A percentile compares a stretch with the other conserved stretches of the same genome.
Evolutionary conservation across 1,140 invertebrate genomes (phyloP).

Genomic region (Acyrthosiphon pisum): DNA sequence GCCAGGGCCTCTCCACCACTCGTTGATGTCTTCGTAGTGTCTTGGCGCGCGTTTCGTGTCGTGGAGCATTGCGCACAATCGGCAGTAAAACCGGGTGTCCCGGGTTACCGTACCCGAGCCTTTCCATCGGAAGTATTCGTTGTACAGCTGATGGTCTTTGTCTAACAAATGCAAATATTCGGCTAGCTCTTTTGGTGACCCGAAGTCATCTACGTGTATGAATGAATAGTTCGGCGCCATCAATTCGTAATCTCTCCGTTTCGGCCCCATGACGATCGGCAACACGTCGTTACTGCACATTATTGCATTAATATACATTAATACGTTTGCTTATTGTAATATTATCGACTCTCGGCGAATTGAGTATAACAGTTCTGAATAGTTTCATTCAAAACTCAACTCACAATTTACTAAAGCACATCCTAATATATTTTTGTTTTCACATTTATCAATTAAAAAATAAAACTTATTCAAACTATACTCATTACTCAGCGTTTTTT

Average conservation of each 20-base stretch:
- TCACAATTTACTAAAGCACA: too few relatives aligned
- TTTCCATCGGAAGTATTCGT: conserved; percentile 88
- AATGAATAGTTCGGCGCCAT: conserved; percentile 85
- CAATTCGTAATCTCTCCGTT: conserved; percentile 83
- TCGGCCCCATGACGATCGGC: conserved; percentile 93
- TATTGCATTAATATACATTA: too few relatives aligned
- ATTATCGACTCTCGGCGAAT: too few relatives aligned
- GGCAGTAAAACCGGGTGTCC: conserved; percentile 93
- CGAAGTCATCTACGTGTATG: conserved; percentile 93
- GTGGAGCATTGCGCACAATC: conserved; percentile 87
- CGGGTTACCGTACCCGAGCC: conserved; percentile 85
- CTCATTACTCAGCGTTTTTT: too few relatives aligned
- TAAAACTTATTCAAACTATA: too few relatives aligned
- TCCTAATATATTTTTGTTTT: too few relatives aligned
- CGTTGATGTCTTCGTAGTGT: not conserved
- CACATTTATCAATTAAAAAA: too few relatives aligned
- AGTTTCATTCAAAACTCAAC: too few relatives aligned
- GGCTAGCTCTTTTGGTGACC: conserved; percentile 80
- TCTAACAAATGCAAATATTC: conserved; percentile 82
- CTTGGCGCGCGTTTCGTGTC: conserved; percentile 63
- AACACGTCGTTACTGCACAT: conserved; percentile 80
- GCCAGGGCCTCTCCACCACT: not conserved
- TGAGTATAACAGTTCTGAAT: too few relatives aligned
- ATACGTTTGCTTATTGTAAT: too few relatives aligned
- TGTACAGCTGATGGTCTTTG: conserved; percentile 83